These are phyloP conservation scores for Matsumurasca onukii DNA, from an alignment of 1,140 invertebrate species.

Conservation along the genomic window DNA sequence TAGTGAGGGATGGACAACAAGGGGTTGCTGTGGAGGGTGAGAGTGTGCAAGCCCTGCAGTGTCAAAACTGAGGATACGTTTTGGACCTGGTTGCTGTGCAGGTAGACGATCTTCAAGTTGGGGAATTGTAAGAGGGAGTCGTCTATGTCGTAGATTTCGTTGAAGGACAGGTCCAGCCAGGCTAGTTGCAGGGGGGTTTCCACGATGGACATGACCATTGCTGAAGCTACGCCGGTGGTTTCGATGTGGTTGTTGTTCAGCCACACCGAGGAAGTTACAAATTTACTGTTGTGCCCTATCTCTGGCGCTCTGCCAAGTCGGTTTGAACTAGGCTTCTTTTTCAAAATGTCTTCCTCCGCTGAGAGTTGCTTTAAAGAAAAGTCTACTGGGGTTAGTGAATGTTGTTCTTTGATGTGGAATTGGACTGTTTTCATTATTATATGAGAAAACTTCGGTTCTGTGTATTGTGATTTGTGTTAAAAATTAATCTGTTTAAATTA, in stretches of 20 bases:
- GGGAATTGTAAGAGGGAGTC: constrained; percentile 46
- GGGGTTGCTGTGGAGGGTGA: constrained; percentile 58
- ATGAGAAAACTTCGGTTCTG: too few species aligned
- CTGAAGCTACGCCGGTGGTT: constrained; percentile 47
- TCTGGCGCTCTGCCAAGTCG: constrained; percentile 9
- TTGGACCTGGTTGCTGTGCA: constrained; percentile 55
- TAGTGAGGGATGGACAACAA: constrained; percentile 51
- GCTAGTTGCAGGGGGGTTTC: constrained; percentile 49
- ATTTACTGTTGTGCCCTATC: constrained; percentile 36
- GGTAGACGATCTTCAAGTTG: constrained; percentile 51
- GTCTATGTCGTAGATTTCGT: constrained; percentile 51
- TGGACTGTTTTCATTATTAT: too few species aligned
- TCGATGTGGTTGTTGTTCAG: constrained; percentile 54
- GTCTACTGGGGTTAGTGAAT: too few species aligned
- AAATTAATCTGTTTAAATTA: too few species aligned
- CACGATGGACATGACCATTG: constrained; percentile 47
- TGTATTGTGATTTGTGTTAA: too few species aligned
- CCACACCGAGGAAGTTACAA: constrained; percentile 54
- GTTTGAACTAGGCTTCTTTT: neutral
- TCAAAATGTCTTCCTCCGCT: constrained; percentile 7
- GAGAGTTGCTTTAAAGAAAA: too few species aligned
- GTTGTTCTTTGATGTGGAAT: too few species aligned
- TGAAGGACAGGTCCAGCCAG: constrained; percentile 58
- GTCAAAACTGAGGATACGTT: constrained; percentile 49
- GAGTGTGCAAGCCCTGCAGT: constrained; percentile 49